Evolutionary conservation across 23 tunicate genomes (phyloP).

Genomic region (Aplidium turbinatum): DNA sequence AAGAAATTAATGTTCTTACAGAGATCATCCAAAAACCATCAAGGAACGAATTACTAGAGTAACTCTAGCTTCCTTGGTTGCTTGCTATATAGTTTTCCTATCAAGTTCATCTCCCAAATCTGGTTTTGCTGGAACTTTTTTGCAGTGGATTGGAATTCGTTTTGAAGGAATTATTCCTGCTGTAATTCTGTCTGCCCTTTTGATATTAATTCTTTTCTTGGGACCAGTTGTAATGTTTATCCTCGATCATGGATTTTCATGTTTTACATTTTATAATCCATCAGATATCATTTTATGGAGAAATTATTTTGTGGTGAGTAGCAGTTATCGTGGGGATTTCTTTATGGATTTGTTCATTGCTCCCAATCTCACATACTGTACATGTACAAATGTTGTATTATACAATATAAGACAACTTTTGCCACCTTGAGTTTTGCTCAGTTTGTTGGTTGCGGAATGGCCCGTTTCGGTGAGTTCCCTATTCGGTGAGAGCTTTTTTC

Average conservation of each 20-base stretch:
- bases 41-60: slow-evolving; percentile 72
- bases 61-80: slow-evolving; percentile 31
- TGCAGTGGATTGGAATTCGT: slow-evolving; percentile 77
- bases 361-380: too few relatives aligned
- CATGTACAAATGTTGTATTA: too few relatives aligned
- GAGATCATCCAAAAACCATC: slow-evolving; percentile 88
- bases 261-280: slow-evolving; percentile 12
- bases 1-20: slow-evolving; percentile 3
- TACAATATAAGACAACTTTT: too few relatives aligned
- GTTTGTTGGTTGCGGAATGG: too few relatives aligned
- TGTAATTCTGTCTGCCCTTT: slow-evolving; percentile 37
- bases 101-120: slow-evolving; percentile 9
- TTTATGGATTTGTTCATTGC: too few relatives aligned
- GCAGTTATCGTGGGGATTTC: too few relatives aligned
- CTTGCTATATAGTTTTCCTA: slow-evolving; percentile 33
- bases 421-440: too few relatives aligned
- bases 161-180: slow-evolving; percentile 46
- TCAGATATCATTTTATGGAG: slow-evolving; percentile 70
- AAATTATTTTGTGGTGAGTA: slow-evolving; percentile 89
- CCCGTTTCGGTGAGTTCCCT: too few relatives aligned
- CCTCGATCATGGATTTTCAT: slow-evolving; percentile 53
- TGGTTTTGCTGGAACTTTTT: slow-evolving; percentile 13
- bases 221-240: slow-evolving; percentile 75
- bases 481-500: too few relatives aligned
- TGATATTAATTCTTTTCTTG: slow-evolving; percentile 56